These are phyloP conservation scores for Triops cancriformis DNA, from an alignment of 1,140 invertebrate genomes.

Conservation along the genomic window DNA sequence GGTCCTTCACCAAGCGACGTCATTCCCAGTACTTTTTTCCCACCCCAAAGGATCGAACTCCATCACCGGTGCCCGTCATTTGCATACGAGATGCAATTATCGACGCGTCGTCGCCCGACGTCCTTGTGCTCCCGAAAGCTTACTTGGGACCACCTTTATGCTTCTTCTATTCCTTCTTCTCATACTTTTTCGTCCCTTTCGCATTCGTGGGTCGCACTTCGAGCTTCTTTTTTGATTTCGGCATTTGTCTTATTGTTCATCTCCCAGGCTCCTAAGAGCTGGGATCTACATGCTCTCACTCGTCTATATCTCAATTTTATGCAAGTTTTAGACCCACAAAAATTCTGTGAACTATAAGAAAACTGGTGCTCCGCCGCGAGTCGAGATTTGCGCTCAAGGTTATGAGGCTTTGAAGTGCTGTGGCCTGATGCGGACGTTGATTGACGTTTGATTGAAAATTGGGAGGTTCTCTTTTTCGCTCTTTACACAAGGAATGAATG, in stretches of 20 bases:
- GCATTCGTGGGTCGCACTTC: neutral
- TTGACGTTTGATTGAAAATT: constrained; percentile 11
- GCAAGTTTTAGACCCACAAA: neutral
- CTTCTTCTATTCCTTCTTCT: constrained; percentile 17
- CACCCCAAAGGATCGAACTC: constrained; percentile 21
- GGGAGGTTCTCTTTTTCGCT: neutral
- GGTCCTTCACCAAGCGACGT: neutral
- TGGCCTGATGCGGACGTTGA: neutral
- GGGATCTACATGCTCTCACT: neutral
- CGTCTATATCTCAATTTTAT: neutral
- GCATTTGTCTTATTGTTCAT: neutral
- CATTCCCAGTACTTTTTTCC: neutral
- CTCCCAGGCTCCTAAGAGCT: neutral
- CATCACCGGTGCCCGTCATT: constrained; percentile 25
- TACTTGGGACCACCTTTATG: neutral
- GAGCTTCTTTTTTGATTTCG: neutral
- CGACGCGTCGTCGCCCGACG: constrained; percentile 23
- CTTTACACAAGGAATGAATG: neutral
- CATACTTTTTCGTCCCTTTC: neutral
- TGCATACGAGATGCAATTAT: constrained; percentile 26
- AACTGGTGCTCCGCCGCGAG: neutral
- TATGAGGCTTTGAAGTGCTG: neutral
- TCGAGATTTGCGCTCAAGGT: neutral
- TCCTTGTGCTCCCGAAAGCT: neutral
- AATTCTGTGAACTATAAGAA: neutral